These are phyloP conservation scores for Podocnemis expansa DNA, from an alignment of 2,113 vertebrate species.

Conservation along the genomic window DNA sequence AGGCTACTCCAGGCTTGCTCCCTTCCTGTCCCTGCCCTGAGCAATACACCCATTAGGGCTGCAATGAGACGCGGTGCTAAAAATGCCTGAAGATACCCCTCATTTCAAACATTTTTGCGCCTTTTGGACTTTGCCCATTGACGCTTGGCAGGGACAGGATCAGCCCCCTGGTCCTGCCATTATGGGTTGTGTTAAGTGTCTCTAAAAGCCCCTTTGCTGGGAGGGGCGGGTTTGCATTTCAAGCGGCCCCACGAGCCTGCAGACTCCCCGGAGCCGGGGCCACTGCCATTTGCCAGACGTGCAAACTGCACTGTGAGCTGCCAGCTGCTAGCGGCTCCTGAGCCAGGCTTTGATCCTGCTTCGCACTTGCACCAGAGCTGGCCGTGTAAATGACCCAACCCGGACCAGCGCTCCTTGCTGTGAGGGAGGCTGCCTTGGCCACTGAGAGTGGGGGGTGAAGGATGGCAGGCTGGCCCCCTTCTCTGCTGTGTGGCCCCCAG, in stretches of 20 bases:
- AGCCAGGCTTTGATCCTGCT: slow-evolving; percentile 66
- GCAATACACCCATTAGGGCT: too few species aligned
- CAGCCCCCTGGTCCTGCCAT: fast-evolving
- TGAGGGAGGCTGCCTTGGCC: not conserved
- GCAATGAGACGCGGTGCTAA: not conserved
- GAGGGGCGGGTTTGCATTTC: slow-evolving; percentile 60
- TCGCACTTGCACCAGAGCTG: slow-evolving; percentile 65
- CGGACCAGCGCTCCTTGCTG: not conserved
- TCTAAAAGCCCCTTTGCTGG: not conserved
- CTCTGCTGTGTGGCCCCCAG: too few species aligned
- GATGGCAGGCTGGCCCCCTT: too few species aligned
- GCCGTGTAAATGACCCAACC: too few species aligned
- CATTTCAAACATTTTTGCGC: not conserved
- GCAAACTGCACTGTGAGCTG: slow-evolving; percentile 40
- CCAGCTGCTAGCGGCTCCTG: slow-evolving; percentile 46
- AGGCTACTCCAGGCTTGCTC: not conserved
- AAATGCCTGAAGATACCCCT: fast-evolving
- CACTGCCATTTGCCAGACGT: slow-evolving; percentile 63
- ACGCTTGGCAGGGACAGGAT: fast-evolving
- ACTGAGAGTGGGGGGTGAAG: too few species aligned
- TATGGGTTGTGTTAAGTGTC: fast-evolving
- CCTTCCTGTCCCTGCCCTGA: not conserved
- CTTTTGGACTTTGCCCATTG: not conserved
- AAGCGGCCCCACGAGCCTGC: slow-evolving; percentile 28
- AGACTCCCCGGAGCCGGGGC: slow-evolving; percentile 68